A percentile compares a stretch with the other conserved stretches of the same genome.
phyloP scores from a whole-genome alignment of 2,888 invertebrate species.

The Odontomyia ornata region DNA sequence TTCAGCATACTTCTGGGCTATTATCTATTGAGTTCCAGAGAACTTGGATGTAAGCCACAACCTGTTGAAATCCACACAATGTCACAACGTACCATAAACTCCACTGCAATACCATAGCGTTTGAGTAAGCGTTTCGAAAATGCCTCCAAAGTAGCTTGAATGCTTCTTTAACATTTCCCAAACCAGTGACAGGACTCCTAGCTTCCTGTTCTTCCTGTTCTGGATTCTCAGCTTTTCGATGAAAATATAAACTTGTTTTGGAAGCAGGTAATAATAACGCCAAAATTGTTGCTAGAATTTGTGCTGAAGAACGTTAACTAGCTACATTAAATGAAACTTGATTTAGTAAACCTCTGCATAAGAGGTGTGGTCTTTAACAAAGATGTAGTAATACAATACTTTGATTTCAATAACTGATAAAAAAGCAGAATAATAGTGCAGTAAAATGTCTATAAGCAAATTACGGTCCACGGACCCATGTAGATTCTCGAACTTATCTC shows the following conservation, averaged over 20 bases:
- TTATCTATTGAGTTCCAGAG: conserved; percentile 71
- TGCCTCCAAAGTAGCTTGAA: conserved; percentile 67
- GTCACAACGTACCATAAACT: conserved; percentile 80
- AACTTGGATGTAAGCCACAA: conserved; percentile 76
- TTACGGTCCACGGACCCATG: no score
- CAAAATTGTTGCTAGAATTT: conserved; percentile 70
- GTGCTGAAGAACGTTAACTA: conserved; percentile 64
- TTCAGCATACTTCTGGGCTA: conserved; percentile 48
- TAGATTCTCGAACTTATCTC: no score
- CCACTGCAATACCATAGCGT: conserved; percentile 74
- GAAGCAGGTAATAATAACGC: conserved; percentile 72
- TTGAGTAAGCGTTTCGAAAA: conserved; percentile 70
- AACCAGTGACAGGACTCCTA: background rate
- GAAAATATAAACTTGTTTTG: conserved; percentile 72
- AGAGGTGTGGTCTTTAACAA: no score
- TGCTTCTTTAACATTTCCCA: conserved; percentile 52
- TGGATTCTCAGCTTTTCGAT: conserved; percentile 60
- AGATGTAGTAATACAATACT: no score
- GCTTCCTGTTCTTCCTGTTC: background rate
- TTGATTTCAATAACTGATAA: no score
- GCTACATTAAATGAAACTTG: no score
- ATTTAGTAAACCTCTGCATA: no score
- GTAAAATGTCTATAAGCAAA: no score
- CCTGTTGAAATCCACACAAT: conserved; percentile 77
- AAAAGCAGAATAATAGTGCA: no score